Evolutionary conservation across 2,113 vertebrate species (phyloP), one percentile per base, ranked within the genome.

Genomic region (Zapornia atra): DNA sequence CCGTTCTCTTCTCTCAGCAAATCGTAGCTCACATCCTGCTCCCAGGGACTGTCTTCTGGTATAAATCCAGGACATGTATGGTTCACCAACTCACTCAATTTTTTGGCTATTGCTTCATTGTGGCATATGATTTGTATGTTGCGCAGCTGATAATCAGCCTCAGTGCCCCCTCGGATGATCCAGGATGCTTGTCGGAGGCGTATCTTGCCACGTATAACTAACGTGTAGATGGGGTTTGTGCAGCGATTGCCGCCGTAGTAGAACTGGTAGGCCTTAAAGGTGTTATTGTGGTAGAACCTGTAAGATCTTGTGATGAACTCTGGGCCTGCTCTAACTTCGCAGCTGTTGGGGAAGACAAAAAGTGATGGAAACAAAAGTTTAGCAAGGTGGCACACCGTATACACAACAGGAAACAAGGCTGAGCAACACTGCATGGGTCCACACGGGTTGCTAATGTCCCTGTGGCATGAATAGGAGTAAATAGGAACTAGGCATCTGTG

Each of bases 281-380:
- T 99, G 83, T 98, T 99, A 90, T 99, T 99, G 95, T 98, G 92
- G 94, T 98, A 98, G 98, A 99, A 99, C 38, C 97, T 98, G 95
- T 99, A 99, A n/a, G 99, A 99, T 90, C 99, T 98, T 0, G 99
- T 99, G 95, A 99, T 95, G 95, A 99, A 99, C 98, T 99, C 99
- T 0, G 99, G 99, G 38, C 99, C 99, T 0, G 99, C 98, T 94
- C 99, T 98, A 44, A 99, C 99, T 97, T 99, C 99, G 15, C 99
- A 99, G 95, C 99, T 99, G 97, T 31, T 53, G 26, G 68, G 79
- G 81, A 78, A 91, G 87, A 92, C 36, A 72, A 44, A 57, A 69
- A 90, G 68, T 0, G 31, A 82, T 9, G 46, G 92, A 78, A 82
- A 88, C 15, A 24, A 63, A 26, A 65, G 6, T 76, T 97, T 59